Conservation (phyloP, 1,140 invertebrate genomes). For the Saccostrea cuccullata region DNA sequence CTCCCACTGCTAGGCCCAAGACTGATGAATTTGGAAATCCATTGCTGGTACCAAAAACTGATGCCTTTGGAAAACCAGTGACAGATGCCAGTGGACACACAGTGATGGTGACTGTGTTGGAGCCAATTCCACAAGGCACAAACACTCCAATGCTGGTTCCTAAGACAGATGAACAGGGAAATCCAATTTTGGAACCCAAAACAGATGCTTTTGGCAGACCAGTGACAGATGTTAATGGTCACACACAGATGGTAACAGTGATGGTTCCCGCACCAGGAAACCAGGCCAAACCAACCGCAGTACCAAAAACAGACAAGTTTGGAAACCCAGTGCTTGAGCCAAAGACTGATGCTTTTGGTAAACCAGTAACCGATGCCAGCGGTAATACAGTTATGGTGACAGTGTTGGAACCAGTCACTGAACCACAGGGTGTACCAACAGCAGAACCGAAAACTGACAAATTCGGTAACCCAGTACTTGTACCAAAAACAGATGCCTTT, state of each 20-base stretch:
- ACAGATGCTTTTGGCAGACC: neutral
- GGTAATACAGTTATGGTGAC: conserved; percentile 31
- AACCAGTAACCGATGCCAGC: conserved; percentile 43
- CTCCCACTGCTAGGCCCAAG: conserved; percentile 40
- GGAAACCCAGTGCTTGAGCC: neutral
- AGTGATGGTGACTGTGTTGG: neutral
- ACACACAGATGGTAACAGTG: conserved; percentile 19
- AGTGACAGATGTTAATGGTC: conserved; percentile 6
- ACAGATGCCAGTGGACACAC: conserved; percentile 22
- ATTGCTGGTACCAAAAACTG: conserved; percentile 37
- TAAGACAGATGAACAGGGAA: conserved; percentile 6
- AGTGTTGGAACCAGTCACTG: conserved; percentile 16
- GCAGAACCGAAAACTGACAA: conserved; percentile 44
- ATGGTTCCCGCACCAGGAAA: neutral
- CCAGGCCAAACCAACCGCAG: conserved; percentile 4
- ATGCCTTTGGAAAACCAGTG: conserved; percentile 20
- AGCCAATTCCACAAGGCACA: conserved; percentile 20
- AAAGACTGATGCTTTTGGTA: conserved; percentile 8
- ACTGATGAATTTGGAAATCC: conserved; percentile 46
- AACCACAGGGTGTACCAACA: conserved; percentile 37
- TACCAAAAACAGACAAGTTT: conserved; percentile 40
- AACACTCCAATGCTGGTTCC: conserved; percentile 32
- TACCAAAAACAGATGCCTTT: conserved; percentile 41
- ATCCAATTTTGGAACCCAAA: conserved; percentile 31
- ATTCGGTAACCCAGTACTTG: conserved; percentile 39